These are phyloP conservation scores for Dendrolimus pini DNA, from an alignment of 2,888 invertebrate species.

Conservation along the genomic window DNA sequence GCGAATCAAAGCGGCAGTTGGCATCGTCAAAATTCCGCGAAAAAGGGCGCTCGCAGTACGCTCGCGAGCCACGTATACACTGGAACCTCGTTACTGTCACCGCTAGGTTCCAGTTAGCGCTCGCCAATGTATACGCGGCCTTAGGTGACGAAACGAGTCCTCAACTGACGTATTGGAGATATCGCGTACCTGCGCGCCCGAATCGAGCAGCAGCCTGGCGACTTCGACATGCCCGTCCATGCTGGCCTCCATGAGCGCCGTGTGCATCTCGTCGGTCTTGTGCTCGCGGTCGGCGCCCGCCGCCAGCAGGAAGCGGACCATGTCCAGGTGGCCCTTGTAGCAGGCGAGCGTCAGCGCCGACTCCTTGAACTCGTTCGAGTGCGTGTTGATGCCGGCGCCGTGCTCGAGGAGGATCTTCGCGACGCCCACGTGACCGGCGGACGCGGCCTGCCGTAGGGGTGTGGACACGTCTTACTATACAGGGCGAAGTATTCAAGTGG, in stretches of 20 bases:
- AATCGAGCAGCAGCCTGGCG: conserved; percentile 93
- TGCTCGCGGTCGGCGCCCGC: conserved; percentile 98
- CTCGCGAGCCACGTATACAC: too few species aligned
- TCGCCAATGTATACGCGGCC: too few species aligned
- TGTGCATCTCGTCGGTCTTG: conserved; percentile 99
- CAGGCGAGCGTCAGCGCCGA: conserved; percentile 96
- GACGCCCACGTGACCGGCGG: conserved; percentile 95
- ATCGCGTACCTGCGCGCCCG: conserved; percentile 89
- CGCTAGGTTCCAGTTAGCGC: too few species aligned
- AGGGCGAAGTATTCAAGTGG: too few species aligned
- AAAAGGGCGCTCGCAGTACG: too few species aligned
- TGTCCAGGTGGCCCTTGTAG: conserved; percentile 97
- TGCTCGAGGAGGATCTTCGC: conserved; percentile 93
- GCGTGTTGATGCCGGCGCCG: conserved; percentile 98
- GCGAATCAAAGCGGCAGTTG: too few species aligned
- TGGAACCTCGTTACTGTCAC: too few species aligned
- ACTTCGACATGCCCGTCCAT: conserved; percentile 99
- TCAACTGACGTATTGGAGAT: too few species aligned
- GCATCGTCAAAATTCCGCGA: too few species aligned
- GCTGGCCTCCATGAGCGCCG: conserved; percentile 99
- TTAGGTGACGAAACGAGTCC: too few species aligned
- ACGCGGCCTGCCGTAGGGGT: conserved; percentile 81
- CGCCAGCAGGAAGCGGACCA: conserved; percentile 96
- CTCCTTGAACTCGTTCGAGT: conserved; percentile 99
- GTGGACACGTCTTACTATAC: too few species aligned